Evolutionary conservation across 2,888 invertebrate species (phyloP), one percentile per base, ranked within the genome.

Genomic region (Diaperis boleti): DNA sequence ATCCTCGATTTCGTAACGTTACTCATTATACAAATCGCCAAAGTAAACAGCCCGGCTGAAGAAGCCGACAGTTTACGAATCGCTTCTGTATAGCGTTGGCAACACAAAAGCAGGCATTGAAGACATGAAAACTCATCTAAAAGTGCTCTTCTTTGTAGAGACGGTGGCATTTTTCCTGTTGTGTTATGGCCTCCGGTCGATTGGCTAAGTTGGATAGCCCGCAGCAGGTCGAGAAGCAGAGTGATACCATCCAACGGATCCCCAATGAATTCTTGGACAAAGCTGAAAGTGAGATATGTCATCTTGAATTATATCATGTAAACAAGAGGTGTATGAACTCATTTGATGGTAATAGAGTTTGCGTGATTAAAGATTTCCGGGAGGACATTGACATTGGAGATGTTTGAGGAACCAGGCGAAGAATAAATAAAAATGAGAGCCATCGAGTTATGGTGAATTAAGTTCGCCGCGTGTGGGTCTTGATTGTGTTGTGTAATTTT

Each of bases 221-320:
- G 88, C 63, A 96, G 84, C 1, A 96, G 88, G 79, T 95, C 95
- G 72, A 96, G 82, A 6, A 96, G 85, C 41, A 95, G 83, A 3
- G 90, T 88, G 1, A 96, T 89, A 5, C 96, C 96, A 82, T 95
- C 95, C 75, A 94, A 87, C 11, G 95, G 94, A 59, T 94, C 90
- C 52, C 92, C 89, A 0, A 94, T 88, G 80, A 96, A 96, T 81
- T 96, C 96, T 82, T 95, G 94, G 5, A 96, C 91, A 80, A 96
- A 97, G 81, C 96, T 96, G 84, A 0, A 82, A 83, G 42, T 18
- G 22, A 42, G 22, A 42, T 22, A 39, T 39, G 39, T 39, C 42
- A 29, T 45, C 45, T 26, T 45, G 14, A 26, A 13, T 26, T 26
- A 20, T 15, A 15, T 39, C 33, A 3, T 10, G 10, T 33, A n/a